These are phyloP conservation scores for Drosophila leonis DNA, from an alignment of 2,888 invertebrate genomes.

Conservation along the genomic window DNA sequence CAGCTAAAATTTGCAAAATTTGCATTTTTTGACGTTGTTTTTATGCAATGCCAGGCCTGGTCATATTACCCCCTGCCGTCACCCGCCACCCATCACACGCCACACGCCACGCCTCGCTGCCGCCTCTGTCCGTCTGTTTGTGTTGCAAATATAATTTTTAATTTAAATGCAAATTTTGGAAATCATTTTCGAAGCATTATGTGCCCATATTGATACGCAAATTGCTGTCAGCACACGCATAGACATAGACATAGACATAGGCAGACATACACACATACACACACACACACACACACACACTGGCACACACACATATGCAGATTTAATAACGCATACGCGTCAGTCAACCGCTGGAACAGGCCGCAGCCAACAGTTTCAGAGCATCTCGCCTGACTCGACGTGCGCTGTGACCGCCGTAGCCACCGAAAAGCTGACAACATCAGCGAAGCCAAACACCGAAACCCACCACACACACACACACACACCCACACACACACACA, in stretches of 20 bases:
- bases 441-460: conserved; percentile 59
- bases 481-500: conserved; percentile 1
- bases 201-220: conserved; percentile 81
- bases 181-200: conserved; percentile 82
- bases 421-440: conserved; percentile 74
- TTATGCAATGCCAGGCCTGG: conserved; percentile 24
- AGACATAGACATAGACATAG: conserved; percentile 33
- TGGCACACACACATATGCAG: conserved; percentile 59
- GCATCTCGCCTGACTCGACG: conserved; percentile 29
- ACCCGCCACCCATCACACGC: not conserved
- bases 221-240: conserved; percentile 79
- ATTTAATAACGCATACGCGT: conserved; percentile 79
- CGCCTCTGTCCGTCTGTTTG: conserved; percentile 58
- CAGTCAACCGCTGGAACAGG: conserved; percentile 77
- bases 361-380: conserved; percentile 67
- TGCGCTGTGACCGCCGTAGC: conserved; percentile 63
- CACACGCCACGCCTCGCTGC: not conserved
- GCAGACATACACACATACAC: conserved; percentile 2
- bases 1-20: conserved; percentile 77
- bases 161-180: conserved; percentile 81
- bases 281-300: conserved; percentile 6
- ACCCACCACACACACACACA: conserved; percentile 30
- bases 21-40: conserved; percentile 73
- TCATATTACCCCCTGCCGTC: not conserved
- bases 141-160: conserved; percentile 82